A percentile compares a stretch with the other conserved stretches of the same genome.
These are phyloP conservation scores for Cheilosia soror DNA, from an alignment of 2,888 invertebrate species.

Conservation along the genomic window DNA sequence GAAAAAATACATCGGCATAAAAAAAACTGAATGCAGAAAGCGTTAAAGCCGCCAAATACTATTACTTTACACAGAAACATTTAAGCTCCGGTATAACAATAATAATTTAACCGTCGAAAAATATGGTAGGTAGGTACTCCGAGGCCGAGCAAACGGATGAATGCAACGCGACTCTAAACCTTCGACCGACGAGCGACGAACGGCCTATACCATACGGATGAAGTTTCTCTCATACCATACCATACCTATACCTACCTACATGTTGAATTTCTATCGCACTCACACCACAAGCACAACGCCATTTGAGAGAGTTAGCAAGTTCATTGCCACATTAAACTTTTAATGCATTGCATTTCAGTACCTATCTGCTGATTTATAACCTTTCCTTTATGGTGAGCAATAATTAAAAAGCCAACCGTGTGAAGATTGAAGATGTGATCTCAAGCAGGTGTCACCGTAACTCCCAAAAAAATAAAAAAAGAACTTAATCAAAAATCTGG, in stretches of 20 bases:
- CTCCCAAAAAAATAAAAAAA: constrained; percentile 40
- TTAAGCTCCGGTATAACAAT: constrained; percentile 46
- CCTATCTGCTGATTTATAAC: constrained; percentile 32
- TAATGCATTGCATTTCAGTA: constrained; percentile 51
- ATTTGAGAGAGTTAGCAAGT: constrained; percentile 49
- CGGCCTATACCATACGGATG: not conserved
- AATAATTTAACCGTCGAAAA: constrained; percentile 27
- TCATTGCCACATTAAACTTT: constrained; percentile 60
- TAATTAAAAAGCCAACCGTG: constrained; percentile 40
- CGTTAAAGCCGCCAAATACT: constrained; percentile 47
- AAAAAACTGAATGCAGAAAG: constrained; percentile 40
- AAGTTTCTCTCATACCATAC: constrained; percentile 40
- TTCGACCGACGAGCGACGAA: too few species aligned
- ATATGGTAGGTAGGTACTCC: constrained; percentile 17
- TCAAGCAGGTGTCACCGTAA: constrained; percentile 44
- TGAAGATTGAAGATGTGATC: constrained; percentile 29
- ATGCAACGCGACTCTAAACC: constrained; percentile 4
- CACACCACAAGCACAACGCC: constrained; percentile 1
- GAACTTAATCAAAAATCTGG: constrained; percentile 50
- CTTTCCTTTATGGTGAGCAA: constrained; percentile 22
- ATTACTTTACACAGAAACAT: constrained; percentile 52
- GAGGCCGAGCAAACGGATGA: constrained; percentile 22
- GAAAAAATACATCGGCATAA: constrained; percentile 45
- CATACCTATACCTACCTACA: constrained; percentile 5
- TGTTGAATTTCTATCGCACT: constrained; percentile 30